These are phyloP conservation scores for Acrobeloides nanus DNA, from an alignment of 2,888 invertebrate species.

Conservation along the genomic window DNA sequence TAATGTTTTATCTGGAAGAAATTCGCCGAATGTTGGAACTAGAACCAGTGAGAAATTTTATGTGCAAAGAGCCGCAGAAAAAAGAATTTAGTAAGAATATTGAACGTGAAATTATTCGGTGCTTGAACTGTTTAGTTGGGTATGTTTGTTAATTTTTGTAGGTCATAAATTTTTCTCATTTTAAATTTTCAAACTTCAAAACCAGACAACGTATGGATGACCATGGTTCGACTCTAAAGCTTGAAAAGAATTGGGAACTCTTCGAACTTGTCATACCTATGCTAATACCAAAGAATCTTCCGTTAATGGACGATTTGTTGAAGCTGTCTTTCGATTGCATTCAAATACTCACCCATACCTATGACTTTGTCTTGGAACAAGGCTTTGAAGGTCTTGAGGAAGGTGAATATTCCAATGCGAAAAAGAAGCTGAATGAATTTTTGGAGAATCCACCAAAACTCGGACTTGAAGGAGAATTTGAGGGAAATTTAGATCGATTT, in stretches of 20 bases:
- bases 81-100: not conserved
- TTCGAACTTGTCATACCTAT: conserved; percentile 8
- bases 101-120: conserved; percentile 9
- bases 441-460: not conserved
- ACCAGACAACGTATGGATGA: too few species aligned
- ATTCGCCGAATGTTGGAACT: not conserved
- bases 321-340: not conserved
- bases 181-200: too few species aligned
- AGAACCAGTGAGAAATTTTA: too few species aligned
- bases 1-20: conserved; percentile 6
- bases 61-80: too few species aligned
- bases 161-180: too few species aligned
- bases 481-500: too few species aligned
- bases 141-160: too few species aligned
- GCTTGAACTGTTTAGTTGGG: conserved; percentile 2
- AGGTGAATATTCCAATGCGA: too few species aligned
- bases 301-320: conserved; percentile 13
- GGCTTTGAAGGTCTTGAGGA: too few species aligned
- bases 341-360: too few species aligned
- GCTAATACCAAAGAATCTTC: conserved; percentile 12
- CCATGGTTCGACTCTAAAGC: too few species aligned
- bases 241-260: conserved; percentile 9
- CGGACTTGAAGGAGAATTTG: not conserved
- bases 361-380: too few species aligned
- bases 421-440: not conserved